Evolutionary conservation across 2,888 invertebrate genomes (phyloP), one percentile per base, ranked within the genome.

Genomic region (Agrotis clavis): DNA sequence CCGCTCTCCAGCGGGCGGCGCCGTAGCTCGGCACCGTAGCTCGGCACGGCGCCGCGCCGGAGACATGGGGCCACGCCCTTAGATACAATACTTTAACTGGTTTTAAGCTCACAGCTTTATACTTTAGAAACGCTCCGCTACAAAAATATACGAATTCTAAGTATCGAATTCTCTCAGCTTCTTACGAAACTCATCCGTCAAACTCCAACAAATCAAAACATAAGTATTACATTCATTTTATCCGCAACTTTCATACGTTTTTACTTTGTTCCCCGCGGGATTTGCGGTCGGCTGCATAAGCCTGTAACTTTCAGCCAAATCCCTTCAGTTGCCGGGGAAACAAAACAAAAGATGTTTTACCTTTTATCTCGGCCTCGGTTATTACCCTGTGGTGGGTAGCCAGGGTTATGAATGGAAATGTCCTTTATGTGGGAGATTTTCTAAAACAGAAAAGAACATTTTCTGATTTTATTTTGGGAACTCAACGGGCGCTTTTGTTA

Each of bases 341-440:
- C 80, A 80, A 80, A 78, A 78, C 65, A 78, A 78, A 80, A 74
- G 70, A 78, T 65, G 65, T 59, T 80, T 5, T 79, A 64, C 56
- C 70, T 65, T 80, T 78, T 80, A 60, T 71, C 54, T 71, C 21
- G 11, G 54, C n/a, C 53, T 18, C 25, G 48, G 53, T 62, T 54
- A 65, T 74, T 59, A 57, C 53, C 54, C 35, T 67, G 45, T 47
- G 53, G 67, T 41, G 35, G 35, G 7, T 65, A 47, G 45, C 35
- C 14, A 64, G 45, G 25, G 59, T 67, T 61, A 50, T 56, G 30
- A 51, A 69, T 21, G 61, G 19, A 48, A 53, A 64, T 45, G 60
- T 60, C 53, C 54, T 61, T 61, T 74, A n/a, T 56, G 13, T 53
- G 19, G 25, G 7, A 13, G 7, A 25, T 47, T 62, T 57, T 65